Conservation (phyloP, 2,888 invertebrate genomes). For the Drosophila nigricruria region DNA sequence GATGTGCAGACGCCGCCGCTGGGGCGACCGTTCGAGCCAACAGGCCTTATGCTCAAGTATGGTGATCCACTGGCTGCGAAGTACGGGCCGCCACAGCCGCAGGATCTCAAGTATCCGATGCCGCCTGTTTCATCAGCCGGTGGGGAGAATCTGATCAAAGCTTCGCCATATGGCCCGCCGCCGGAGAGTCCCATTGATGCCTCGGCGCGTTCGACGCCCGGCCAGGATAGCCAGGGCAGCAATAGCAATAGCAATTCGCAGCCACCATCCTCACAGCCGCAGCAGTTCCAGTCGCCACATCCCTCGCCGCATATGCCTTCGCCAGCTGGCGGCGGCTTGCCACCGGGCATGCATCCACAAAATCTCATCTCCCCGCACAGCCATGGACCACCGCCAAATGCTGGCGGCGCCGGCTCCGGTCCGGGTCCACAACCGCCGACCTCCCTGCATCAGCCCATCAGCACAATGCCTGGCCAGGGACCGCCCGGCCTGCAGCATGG, state of each 20-base stretch:
- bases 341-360: conserved; percentile 85
- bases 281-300: conserved; percentile 85
- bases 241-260: conserved; percentile 85
- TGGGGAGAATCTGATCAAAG: conserved; percentile 85
- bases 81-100: conserved; percentile 82
- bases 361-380: conserved; percentile 84
- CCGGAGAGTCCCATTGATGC: conserved; percentile 85
- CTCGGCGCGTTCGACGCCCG: conserved; percentile 85
- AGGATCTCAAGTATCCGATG: conserved; percentile 85
- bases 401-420: conserved; percentile 58
- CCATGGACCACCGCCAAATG: conserved; percentile 58
- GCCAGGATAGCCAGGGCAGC: conserved; percentile 85
- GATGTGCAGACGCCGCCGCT: conserved; percentile 83
- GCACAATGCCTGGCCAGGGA: conserved; percentile 43
- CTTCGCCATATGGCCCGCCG: conserved; percentile 81
- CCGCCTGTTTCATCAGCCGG: conserved; percentile 74
- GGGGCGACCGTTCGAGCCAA: conserved; percentile 84
- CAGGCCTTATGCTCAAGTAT: conserved; percentile 85
- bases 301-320: conserved; percentile 85
- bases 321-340: conserved; percentile 80
- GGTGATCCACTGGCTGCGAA: conserved; percentile 85
- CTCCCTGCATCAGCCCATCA: conserved; percentile 66
- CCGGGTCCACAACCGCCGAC: conserved; percentile 74
- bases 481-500: conserved; percentile 68
- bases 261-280: conserved; percentile 79